Conservation (phyloP, 1,140 invertebrate genomes). For the Hirudo medicinalis region DNA sequence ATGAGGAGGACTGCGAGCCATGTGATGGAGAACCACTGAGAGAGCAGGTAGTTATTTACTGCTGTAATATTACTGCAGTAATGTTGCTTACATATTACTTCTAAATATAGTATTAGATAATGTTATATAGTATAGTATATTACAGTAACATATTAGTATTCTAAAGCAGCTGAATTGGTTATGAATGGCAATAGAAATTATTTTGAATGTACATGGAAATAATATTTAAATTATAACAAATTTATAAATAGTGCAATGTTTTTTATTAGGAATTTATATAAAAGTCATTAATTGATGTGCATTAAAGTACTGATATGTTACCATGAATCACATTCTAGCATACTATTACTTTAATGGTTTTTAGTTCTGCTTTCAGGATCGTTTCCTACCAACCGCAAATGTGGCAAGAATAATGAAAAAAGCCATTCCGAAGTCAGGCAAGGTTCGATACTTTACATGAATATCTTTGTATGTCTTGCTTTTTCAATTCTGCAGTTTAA, state of each 20-base stretch:
- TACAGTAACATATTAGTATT: no score
- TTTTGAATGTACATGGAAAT: no score
- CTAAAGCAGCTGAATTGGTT: no score
- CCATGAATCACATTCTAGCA: neutral
- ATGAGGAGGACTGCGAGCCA: constrained; percentile 35
- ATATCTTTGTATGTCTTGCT: neutral
- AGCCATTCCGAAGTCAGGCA: constrained; percentile 85
- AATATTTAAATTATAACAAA: no score
- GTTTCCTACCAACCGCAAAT: constrained; percentile 94
- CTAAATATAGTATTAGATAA: no score
- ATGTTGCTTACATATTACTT: no score
- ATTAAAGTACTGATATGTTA: neutral
- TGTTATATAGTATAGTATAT: no score
- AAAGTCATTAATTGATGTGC: neutral
- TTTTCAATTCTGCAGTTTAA: no score
- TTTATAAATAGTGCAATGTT: no score
- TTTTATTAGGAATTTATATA: no score
- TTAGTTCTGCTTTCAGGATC: constrained; percentile 53
- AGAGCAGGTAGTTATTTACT: constrained; percentile 41
- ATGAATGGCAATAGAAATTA: no score
- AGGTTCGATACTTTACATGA: constrained; percentile 48
- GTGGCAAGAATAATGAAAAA: constrained; percentile 98
- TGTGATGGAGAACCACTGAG: constrained; percentile 37
- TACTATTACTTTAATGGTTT: constrained; percentile 18
- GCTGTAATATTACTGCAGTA: no score